Conservation (phyloP, 2,888 invertebrate genomes). For the Caenorhabditis panamensis region DNA sequence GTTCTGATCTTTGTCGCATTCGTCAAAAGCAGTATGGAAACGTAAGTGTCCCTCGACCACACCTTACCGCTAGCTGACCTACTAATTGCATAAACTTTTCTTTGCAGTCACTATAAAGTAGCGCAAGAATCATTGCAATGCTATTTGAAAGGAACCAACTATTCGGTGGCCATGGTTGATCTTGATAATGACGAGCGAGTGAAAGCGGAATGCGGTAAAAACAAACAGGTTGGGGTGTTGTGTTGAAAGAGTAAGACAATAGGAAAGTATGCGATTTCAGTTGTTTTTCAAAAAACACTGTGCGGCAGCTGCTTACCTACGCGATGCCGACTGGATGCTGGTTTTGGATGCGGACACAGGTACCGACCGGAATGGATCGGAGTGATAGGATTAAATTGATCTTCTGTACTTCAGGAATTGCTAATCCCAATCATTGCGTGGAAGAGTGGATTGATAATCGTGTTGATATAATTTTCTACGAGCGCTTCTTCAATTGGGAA, state of each 20-base stretch:
- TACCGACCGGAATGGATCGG: no score
- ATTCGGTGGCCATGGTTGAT: slow-evolving; percentile 75
- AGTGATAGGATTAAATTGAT: slow-evolving; percentile 12
- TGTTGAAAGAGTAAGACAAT: neutral
- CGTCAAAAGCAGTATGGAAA: slow-evolving; percentile 67
- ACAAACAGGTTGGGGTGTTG: slow-evolving; percentile 68
- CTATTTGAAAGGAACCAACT: slow-evolving; percentile 76
- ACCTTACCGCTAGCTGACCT: slow-evolving; percentile 14
- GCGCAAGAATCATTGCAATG: slow-evolving; percentile 77
- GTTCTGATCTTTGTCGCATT: slow-evolving; percentile 71
- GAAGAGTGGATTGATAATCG: slow-evolving; percentile 81
- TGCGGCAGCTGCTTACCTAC: slow-evolving; percentile 78
- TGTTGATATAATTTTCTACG: slow-evolving; percentile 79
- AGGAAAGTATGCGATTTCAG: slow-evolving; percentile 60
- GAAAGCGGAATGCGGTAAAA: slow-evolving; percentile 68
- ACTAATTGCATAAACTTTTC: slow-evolving; percentile 13
- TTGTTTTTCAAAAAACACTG: slow-evolving; percentile 80
- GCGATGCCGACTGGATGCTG: slow-evolving; percentile 80
- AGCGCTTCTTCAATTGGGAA: slow-evolving; percentile 81
- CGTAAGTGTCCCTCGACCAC: slow-evolving; percentile 40
- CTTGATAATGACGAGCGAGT: slow-evolving; percentile 74
- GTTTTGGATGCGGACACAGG: slow-evolving; percentile 80
- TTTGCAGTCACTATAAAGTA: slow-evolving; percentile 75
- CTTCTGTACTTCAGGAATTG: slow-evolving; percentile 68
- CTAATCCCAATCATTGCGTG: slow-evolving; percentile 81